Conservation (phyloP, 2,888 invertebrate genomes). For the Ectemnius continuus region DNA sequence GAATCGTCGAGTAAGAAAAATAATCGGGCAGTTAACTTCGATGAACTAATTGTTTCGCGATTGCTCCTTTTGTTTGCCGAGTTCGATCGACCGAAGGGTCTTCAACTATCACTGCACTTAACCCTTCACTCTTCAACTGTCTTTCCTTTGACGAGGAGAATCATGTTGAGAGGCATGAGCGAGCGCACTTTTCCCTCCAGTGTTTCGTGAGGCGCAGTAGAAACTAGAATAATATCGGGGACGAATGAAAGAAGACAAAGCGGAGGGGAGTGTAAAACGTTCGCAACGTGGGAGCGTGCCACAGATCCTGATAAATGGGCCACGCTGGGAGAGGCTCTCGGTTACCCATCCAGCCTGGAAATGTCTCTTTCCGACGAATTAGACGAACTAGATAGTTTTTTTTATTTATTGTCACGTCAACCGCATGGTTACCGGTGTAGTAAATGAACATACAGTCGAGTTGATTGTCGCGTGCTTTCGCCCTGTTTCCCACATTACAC, state of each 20-base stretch:
- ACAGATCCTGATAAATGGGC: constrained; percentile 3
- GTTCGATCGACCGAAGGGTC: neutral
- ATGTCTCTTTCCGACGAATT: no score
- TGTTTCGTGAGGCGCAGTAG: constrained; percentile 16
- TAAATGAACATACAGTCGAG: no score
- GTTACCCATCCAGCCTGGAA: neutral
- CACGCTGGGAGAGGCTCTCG: neutral
- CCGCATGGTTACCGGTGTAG: no score
- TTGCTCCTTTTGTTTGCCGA: neutral
- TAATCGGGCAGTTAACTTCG: constrained; percentile 15
- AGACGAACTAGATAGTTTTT: no score
- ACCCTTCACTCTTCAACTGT: neutral
- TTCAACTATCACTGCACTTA: neutral
- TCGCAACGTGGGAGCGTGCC: neutral
- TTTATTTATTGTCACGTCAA: no score
- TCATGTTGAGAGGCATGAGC: neutral
- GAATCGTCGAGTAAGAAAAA: constrained; percentile 29
- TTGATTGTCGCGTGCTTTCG: no score
- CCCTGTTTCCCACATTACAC: no score
- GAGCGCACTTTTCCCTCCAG: neutral
- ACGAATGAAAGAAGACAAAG: constrained; percentile 2
- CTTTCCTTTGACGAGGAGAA: neutral
- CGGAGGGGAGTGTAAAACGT: constrained; percentile 1
- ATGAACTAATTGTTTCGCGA: constrained; percentile 28
- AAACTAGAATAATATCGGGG: constrained; percentile 23